phyloP scores from a whole-genome alignment of 2,888 invertebrate genomes.

The Lacanobia wlatinum region DNA sequence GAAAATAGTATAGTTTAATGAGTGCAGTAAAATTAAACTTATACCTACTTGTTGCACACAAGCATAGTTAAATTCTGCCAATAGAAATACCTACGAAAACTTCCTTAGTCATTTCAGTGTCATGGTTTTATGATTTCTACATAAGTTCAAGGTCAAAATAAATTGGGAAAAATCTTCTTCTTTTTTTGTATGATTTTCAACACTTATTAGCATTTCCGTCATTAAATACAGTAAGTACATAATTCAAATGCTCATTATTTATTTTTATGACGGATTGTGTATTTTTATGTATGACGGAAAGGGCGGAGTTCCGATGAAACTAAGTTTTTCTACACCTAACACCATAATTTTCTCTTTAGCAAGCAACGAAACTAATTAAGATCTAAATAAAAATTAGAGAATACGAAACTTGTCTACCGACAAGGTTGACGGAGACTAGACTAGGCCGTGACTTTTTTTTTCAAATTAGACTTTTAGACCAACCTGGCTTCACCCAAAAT shows the following conservation, averaged over 20 bases:
- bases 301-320: not conserved
- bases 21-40: not conserved
- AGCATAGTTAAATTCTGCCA: not conserved
- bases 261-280: not conserved
- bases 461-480: not conserved
- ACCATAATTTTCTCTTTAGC: not conserved
- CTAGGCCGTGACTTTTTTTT: slow-evolving; percentile 12
- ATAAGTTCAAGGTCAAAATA: slow-evolving; percentile 3
- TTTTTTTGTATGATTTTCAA: not conserved
- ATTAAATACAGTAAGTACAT: not conserved
- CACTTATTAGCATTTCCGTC: not conserved
- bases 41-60: not conserved
- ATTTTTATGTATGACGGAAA: not conserved
- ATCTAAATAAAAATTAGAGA: not conserved
- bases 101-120: not conserved
- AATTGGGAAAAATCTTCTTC: not conserved
- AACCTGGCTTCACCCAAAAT: slow-evolving; percentile 4
- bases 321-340: not conserved
- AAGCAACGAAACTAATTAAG: not conserved
- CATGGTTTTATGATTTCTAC: not conserved
- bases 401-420: not conserved
- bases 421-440: not conserved
- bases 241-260: not conserved
- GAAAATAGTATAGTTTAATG: no score
- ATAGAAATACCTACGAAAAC: not conserved